phyloP scores from a whole-genome alignment of 53 echinoderm and acorn worm genomes.

The Astropecten irregularis region DNA sequence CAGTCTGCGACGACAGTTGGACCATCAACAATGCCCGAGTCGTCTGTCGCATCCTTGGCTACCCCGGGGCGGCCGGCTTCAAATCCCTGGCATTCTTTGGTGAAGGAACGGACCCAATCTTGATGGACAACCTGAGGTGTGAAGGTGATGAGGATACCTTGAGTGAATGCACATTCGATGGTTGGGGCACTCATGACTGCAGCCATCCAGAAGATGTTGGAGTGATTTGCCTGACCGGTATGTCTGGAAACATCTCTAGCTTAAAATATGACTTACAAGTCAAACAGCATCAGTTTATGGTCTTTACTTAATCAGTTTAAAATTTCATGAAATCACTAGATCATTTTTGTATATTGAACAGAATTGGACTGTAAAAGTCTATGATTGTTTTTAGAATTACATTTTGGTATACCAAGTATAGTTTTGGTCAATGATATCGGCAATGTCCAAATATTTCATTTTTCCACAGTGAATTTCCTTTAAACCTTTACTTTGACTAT shows the following conservation, averaged over 20 bases:
- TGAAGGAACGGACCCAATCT: slow-evolving; percentile 43
- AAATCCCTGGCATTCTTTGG: slow-evolving; percentile 32
- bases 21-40: slow-evolving; percentile 56
- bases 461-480: too few species aligned
- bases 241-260: too few species aligned
- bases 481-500: too few species aligned
- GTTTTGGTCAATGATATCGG: too few species aligned
- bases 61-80: slow-evolving; percentile 19
- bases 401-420: too few species aligned
- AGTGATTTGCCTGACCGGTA: slow-evolving; percentile 52
- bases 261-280: too few species aligned
- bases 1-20: slow-evolving; percentile 66
- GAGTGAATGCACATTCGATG: slow-evolving; percentile 25
- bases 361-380: too few species aligned
- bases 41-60: slow-evolving; percentile 62
- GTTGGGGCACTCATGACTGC: slow-evolving; percentile 60
- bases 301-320: background rate
- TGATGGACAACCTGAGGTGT: slow-evolving; percentile 56
- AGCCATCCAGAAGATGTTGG: slow-evolving; percentile 55
- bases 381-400: too few species aligned
- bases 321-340: too few species aligned
- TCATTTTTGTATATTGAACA: too few species aligned
- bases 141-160: slow-evolving; percentile 21
- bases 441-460: too few species aligned
- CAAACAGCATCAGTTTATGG: too few species aligned